These are phyloP conservation scores for Pempheris klunzingeri DNA, from an alignment of 2,797 vertebrate genomes.

Conservation along the genomic window DNA sequence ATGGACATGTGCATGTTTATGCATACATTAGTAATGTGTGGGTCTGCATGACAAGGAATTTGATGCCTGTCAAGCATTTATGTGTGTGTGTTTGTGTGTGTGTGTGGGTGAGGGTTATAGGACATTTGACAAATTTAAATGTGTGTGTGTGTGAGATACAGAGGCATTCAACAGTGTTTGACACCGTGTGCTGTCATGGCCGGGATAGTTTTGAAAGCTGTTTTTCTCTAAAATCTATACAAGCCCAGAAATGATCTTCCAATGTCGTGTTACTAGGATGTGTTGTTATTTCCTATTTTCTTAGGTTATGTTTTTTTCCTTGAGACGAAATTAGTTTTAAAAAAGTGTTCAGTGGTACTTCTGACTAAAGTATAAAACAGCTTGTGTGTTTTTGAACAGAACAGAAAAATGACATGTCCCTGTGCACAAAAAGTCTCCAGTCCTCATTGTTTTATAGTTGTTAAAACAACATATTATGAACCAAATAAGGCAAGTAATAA, in stretches of 20 bases:
- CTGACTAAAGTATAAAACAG: background rate
- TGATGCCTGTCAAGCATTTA: constrained; percentile 23
- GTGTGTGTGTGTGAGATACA: constrained; percentile 35
- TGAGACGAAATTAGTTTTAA: background rate
- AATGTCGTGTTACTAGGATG: background rate
- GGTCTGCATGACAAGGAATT: constrained; percentile 25
- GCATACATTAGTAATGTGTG: constrained; percentile 13
- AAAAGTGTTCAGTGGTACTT: background rate
- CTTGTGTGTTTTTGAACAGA: background rate
- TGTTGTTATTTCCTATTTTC: background rate
- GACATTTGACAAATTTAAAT: constrained; percentile 41
- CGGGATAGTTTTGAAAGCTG: background rate
- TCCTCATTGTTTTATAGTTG: constrained; percentile 1
- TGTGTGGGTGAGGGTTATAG: constrained; percentile 3
- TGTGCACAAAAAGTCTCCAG: background rate
- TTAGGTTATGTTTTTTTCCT: background rate
- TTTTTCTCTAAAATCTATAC: background rate
- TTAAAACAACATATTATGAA: background rate
- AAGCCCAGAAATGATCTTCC: background rate
- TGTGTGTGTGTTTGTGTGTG: constrained; percentile 6
- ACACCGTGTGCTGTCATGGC: constrained; percentile 16
- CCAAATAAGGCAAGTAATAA: background rate
- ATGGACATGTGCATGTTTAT: constrained; percentile 24
- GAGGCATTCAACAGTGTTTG: constrained; percentile 4
- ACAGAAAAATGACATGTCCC: no score